Evolutionary conservation across 1,140 invertebrate genomes (phyloP), one percentile per base, ranked within the genome.

Genomic region (Bicyclus anynana): DNA sequence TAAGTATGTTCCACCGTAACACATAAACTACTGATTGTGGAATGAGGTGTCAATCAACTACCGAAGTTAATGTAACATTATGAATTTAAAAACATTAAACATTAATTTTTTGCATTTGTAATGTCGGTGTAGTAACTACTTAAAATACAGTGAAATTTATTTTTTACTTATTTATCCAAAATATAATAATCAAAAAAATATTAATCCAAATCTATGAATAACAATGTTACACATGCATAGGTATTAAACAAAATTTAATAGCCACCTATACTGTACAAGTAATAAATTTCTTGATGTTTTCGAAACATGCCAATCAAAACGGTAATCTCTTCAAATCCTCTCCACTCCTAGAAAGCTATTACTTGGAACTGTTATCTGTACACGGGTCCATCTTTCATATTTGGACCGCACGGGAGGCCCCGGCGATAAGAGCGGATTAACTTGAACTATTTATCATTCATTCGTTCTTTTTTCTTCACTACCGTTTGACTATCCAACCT

Each of bases 391-490:
- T 87, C 84, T 87, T 73, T 87, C 84, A 87, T 87, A 84, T 87
- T 87, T 70, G 80, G 78, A 80, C 77, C 79, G 73, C 84, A 87
- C 81, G 84, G 84, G 81, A 79, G 72, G 77, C 69, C 62, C 61
- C 69, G 64, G 61, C 77, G 84, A 87, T 87, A 87, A 84, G 74
- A 70, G 63, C 65, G 83, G 81, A 87, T 87, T 87, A 87, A 82
- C 71, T 74, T 70, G 49, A 69, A 82, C 84, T 83, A 87, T 87
- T 87, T 84, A 87, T 87, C 84, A 87, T 84, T 71, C 67, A 70
- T 59, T 77, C 56, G 48, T 51, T 74, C 69, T 82, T 80, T 82
- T 83, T 85, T 77, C 70, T 84, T 74, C 67, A 84, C 79, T 84
- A 84, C 79, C 71, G 80, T 82, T 72, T 60, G 47, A 62, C 52